These are phyloP conservation scores for Engraulis encrasicolus DNA, from an alignment of 2,113 vertebrate genomes.

Conservation along the genomic window DNA sequence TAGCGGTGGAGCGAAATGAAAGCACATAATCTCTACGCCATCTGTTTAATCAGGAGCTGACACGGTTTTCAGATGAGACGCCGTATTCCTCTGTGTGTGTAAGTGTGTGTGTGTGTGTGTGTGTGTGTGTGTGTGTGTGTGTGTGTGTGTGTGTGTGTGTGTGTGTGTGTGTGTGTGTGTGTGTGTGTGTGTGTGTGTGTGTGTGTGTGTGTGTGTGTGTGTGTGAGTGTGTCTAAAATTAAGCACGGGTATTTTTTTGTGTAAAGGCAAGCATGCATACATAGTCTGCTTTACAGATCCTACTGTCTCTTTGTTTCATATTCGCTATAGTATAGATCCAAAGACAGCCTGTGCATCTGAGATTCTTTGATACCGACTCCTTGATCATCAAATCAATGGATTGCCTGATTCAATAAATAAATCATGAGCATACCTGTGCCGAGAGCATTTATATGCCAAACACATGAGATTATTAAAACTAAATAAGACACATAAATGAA, in stretches of 20 bases:
- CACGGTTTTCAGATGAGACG: conserved; percentile 31
- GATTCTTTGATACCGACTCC: conserved; percentile 25
- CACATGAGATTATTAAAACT: no score
- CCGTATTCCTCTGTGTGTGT: not conserved
- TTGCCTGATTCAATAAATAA: not conserved
- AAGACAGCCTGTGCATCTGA: conserved; percentile 32
- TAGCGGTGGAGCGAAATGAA: conserved; percentile 10
- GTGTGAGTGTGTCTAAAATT: no score
- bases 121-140: not conserved
- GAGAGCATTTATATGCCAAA: no score
- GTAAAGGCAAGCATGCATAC: not conserved
- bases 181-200: not conserved
- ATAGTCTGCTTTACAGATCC: not conserved
- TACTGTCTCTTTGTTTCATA: conserved; percentile 30
- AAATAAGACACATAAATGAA: not conserved
- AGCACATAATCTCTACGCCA: conserved; percentile 1
- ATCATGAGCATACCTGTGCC: no score
- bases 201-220: not conserved
- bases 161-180: not conserved
- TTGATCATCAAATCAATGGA: not conserved
- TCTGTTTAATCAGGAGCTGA: conserved; percentile 39
- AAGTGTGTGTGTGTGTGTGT: not conserved
- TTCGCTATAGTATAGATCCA: conserved; percentile 37
- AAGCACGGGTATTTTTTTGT: not conserved
- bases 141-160: not conserved